Conservation (phyloP, 2,797 vertebrate species). For the Peromyscus nudipes region DNA sequence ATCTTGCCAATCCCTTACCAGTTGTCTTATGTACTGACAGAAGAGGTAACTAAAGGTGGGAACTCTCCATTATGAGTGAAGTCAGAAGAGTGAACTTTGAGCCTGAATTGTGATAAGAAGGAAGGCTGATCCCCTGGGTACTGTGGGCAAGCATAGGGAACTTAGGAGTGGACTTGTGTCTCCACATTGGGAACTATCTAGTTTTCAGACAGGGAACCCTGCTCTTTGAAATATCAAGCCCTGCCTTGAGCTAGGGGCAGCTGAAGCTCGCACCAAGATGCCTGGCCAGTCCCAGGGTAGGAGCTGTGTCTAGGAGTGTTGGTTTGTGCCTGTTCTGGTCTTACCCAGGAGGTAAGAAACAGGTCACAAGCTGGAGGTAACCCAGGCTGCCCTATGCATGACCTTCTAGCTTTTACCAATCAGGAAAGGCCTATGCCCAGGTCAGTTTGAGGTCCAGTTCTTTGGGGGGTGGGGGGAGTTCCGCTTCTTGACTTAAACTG, state of each 20-base stretch:
- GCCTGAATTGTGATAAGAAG: rapidly evolving
- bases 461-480: neutral
- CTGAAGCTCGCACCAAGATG: neutral
- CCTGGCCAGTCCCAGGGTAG: neutral
- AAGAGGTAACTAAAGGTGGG: neutral
- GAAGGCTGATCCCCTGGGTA: too few relatives aligned
- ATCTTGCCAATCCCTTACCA: neutral
- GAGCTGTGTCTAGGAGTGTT: neutral
- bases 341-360: neutral
- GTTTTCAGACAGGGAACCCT: neutral
- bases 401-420: neutral
- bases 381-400: too few relatives aligned
- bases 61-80: neutral
- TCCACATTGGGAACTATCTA: neutral
- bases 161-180: neutral
- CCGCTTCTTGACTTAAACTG: neutral
- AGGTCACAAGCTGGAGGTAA: neutral
- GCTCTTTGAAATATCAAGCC: neutral
- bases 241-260: neutral
- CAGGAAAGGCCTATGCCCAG: neutral
- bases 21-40: neutral
- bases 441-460: neutral
- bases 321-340: neutral
- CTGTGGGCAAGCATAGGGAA: neutral
- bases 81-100: neutral